Conservation (phyloP, 2,797 vertebrate genomes). For the Salarias fasciatus region DNA sequence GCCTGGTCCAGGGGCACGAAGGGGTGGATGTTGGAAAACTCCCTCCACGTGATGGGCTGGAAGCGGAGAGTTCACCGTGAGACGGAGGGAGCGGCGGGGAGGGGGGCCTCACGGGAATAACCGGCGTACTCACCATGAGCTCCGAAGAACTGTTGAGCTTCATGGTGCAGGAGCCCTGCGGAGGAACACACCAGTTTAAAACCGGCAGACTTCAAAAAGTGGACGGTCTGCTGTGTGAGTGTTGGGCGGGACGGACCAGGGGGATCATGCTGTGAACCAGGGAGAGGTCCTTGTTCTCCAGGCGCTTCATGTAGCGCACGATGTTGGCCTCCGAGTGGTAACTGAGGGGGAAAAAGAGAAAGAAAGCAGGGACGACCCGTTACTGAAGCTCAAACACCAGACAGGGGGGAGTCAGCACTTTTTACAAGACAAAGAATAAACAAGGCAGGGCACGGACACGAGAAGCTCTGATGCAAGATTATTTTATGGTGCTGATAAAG, state of each 20-base stretch:
- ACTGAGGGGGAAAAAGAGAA: conserved; percentile 68
- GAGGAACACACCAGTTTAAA: conserved; percentile 31
- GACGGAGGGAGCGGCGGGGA: not conserved
- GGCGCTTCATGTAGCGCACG: conserved; percentile 96
- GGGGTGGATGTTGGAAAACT: conserved; percentile 95
- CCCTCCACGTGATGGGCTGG: conserved; percentile 96
- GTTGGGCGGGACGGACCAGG: conserved; percentile 82
- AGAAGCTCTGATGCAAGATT: conserved; percentile 6
- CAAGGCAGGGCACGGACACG: conserved; percentile 6
- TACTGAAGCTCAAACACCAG: not conserved
- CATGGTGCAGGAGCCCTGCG: conserved; percentile 98
- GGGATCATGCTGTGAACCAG: conserved; percentile 99
- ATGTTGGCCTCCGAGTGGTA: conserved; percentile 99
- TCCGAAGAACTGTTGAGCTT: conserved; percentile 97
- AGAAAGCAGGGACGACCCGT: not conserved
- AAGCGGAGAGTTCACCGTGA: not conserved
- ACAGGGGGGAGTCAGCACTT: not conserved
- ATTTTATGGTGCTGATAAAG: conserved; percentile 49
- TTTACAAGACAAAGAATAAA: not conserved
- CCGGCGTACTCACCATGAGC: conserved; percentile 88
- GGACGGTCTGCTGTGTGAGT: not conserved
- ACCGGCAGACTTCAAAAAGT: not conserved
- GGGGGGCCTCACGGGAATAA: too few species aligned
- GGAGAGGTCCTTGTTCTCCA: conserved; percentile 99
- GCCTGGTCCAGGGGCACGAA: conserved; percentile 97